Evolutionary conservation across 2,797 vertebrate genomes (phyloP).

Genomic region (Myripristis jacobus): DNA sequence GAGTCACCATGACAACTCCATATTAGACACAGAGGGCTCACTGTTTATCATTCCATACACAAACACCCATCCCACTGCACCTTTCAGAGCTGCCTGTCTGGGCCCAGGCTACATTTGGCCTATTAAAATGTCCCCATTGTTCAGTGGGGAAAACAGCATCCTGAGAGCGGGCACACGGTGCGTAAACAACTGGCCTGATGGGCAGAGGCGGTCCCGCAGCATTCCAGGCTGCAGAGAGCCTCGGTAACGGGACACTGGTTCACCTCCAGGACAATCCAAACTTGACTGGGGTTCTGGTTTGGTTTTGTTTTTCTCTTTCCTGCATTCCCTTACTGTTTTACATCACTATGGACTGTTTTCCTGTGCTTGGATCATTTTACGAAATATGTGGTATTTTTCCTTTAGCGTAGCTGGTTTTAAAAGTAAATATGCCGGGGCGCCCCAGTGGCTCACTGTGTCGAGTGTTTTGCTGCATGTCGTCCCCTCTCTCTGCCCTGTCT

Average conservation of each 20-base stretch:
- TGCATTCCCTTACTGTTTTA: too few relatives aligned
- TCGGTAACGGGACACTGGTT: slow-evolving; percentile 1
- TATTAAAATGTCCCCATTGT: slow-evolving; percentile 33
- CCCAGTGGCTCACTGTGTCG: too few relatives aligned
- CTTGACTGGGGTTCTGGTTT: too few relatives aligned
- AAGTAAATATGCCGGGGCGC: too few relatives aligned
- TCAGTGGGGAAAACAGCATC: slow-evolving; percentile 5
- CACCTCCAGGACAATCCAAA: neutral
- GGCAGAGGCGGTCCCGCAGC: neutral
- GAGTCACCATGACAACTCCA: slow-evolving; percentile 10
- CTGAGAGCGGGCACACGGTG: slow-evolving; percentile 10
- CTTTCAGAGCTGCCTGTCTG: slow-evolving; percentile 1
- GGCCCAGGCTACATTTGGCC: slow-evolving; percentile 5
- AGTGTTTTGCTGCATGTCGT: too few relatives aligned
- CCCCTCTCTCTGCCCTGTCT: too few relatives aligned
- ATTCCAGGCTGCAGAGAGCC: neutral
- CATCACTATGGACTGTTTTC: too few relatives aligned
- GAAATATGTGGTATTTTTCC: too few relatives aligned
- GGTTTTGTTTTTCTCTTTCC: too few relatives aligned
- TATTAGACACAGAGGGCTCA: slow-evolving; percentile 4
- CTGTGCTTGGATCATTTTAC: too few relatives aligned
- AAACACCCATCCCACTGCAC: neutral
- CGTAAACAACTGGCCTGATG: slow-evolving; percentile 16
- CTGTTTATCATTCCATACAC: slow-evolving; percentile 3
- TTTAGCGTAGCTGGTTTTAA: too few relatives aligned